These are phyloP conservation scores for Micrasema longulum DNA, from an alignment of 1,140 invertebrate genomes.

Conservation along the genomic window DNA sequence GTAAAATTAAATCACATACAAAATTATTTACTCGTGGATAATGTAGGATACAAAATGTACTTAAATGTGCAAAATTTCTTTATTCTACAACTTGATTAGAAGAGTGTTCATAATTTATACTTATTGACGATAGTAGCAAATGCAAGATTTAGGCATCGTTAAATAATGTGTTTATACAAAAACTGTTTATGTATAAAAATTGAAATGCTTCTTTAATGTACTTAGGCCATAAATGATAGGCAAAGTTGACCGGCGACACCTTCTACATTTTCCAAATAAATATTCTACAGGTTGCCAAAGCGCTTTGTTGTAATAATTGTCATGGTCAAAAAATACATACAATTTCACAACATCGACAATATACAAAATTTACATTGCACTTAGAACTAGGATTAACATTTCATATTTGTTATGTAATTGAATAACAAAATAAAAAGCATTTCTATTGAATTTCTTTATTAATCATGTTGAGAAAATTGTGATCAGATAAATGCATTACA, in stretches of 20 bases:
- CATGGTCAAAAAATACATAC: conserved; percentile 33
- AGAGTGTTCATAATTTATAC: neutral
- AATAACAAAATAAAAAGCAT: conserved; percentile 19
- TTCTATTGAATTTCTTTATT: conserved; percentile 2
- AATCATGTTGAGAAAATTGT: neutral
- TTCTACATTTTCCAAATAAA: conserved; percentile 1
- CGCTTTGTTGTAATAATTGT: conserved; percentile 9
- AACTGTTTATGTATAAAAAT: conserved; percentile 24
- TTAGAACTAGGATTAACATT: conserved; percentile 15
- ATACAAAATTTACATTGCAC: conserved; percentile 31
- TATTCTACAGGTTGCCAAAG: conserved; percentile 15
- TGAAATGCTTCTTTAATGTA: conserved; percentile 28
- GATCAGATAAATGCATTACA: neutral
- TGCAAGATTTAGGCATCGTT: conserved; percentile 14
- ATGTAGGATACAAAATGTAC: conserved; percentile 46
- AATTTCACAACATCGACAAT: conserved; percentile 31
- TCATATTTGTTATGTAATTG: neutral
- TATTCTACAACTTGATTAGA: conserved; percentile 25
- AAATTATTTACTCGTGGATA: conserved; percentile 31
- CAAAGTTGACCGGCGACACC: neutral
- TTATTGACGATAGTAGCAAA: conserved; percentile 15
- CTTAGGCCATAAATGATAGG: conserved; percentile 37
- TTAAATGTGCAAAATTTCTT: conserved; percentile 41
- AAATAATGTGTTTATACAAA: conserved; percentile 22
- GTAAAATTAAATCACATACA: conserved; percentile 17